Evolutionary conservation across 2,888 invertebrate genomes (phyloP).

Genomic region (Eucera pruinosa): DNA sequence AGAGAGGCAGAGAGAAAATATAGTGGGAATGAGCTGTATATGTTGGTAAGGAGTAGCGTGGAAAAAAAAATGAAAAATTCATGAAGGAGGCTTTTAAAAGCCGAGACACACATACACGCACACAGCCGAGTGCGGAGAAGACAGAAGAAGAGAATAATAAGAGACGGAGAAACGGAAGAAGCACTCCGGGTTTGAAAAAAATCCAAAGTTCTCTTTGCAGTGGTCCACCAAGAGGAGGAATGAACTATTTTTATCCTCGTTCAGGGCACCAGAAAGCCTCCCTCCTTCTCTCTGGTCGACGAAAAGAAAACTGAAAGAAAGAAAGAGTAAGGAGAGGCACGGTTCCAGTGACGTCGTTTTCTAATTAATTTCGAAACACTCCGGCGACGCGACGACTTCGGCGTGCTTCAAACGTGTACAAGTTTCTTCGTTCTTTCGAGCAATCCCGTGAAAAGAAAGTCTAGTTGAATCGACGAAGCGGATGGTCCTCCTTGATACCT

Average conservation of each 20-base stretch:
- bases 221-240: slow-evolving; percentile 71
- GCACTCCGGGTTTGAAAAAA: slow-evolving; percentile 56
- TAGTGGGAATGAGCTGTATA: neutral
- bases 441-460: neutral
- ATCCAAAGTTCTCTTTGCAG: slow-evolving; percentile 67
- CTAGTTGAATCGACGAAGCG: neutral
- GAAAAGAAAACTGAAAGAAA: neutral
- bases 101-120: neutral
- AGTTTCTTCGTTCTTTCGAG: neutral
- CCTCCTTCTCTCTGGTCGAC: too few relatives aligned
- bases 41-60: neutral
- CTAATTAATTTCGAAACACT: slow-evolving; percentile 43
- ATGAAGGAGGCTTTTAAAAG: slow-evolving; percentile 32
- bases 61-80: slow-evolving; percentile 38
- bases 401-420: slow-evolving; percentile 4
- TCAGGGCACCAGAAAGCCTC: slow-evolving; percentile 10
- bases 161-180: slow-evolving; percentile 32
- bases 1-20: too few relatives aligned
- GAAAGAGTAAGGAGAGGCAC: slow-evolving; percentile 14
- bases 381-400: slow-evolving; percentile 13
- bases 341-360: slow-evolving; percentile 38
- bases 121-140: neutral
- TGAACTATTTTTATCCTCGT: slow-evolving; percentile 70
- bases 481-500: neutral
- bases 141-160: slow-evolving; percentile 18